Base-by-base conservation (phyloP, 1,140 invertebrate species). In the Amphibalanus amphitrite region DNA sequence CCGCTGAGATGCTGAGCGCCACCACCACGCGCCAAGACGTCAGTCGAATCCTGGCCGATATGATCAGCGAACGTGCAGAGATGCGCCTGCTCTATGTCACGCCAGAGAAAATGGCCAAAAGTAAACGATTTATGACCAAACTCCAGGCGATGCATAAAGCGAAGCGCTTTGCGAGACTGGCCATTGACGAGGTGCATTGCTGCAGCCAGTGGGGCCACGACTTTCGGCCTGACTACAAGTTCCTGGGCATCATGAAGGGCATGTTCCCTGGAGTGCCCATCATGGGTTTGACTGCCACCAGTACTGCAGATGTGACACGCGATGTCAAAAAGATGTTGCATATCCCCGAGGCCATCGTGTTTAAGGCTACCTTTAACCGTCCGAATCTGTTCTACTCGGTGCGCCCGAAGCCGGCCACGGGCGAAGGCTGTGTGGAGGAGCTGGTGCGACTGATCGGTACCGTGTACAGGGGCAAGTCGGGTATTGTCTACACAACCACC, bases 181-280 rank as follows among this genome's bases (percentile, higher is more conserved):
- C 93, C 0, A 93, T 98, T 74, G 95, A 97, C 80, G 94, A 98
- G 80, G 92, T 95, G 0, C 94, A 98, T 77, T 97, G 94, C 77
- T 92, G 91, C 77, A 94, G 92, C 26, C 89, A 93, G 75, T 97
- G 93, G 93, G 94, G 95, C 15, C 93, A 98, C 82, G 94, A 97
- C 81, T 97, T 98, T 78, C 80, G 87, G 74, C 84, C 84, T 78
- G 94, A 97, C 81, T 97, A 96, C 80, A 94, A 95, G 79, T 91
- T 90, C 78, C 80, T 97, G 28, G 88, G 88, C 1, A 87, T 92
- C 71, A 81, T 97, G 74, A 89, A 90, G 75, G 83, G 85, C 28
- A 90, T 93, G 83, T 96, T 93, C 79, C 87, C 88, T 0, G 85
- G 87, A 71, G 84, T 91, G n/a, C 92, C 94, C 23, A 88, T 97